These are phyloP conservation scores for Nasalis larvatus DNA, from an alignment of 2,113 vertebrate species.

Conservation along the genomic window DNA sequence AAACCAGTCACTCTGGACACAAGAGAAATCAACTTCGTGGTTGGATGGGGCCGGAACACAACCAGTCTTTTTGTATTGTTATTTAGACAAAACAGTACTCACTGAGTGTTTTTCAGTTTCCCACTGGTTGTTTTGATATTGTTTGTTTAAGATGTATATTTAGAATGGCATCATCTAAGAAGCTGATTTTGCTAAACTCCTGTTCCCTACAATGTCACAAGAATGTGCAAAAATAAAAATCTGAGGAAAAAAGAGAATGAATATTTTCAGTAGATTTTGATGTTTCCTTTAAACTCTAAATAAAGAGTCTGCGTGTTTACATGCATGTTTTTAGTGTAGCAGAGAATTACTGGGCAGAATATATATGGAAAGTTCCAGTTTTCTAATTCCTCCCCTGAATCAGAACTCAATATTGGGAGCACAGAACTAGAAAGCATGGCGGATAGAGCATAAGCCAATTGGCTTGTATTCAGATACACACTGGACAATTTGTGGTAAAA, in stretches of 20 bases:
- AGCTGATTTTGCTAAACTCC: slow-evolving; percentile 40
- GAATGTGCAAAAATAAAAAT: slow-evolving; percentile 71
- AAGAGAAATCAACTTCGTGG: neutral
- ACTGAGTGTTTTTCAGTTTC: neutral
- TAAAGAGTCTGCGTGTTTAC: neutral
- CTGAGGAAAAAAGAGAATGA: neutral
- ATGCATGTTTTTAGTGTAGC: neutral
- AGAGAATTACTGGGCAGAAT: neutral
- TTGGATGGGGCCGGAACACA: neutral
- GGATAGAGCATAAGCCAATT: neutral
- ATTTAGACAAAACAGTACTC: neutral
- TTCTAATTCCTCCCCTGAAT: neutral
- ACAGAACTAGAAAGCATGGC: neutral
- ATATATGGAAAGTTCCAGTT: neutral
- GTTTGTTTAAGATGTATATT: slow-evolving; percentile 31
- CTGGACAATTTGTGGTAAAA: neutral
- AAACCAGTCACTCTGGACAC: neutral
- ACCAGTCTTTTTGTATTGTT: neutral
- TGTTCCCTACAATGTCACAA: slow-evolving; percentile 33
- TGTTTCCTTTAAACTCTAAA: slow-evolving; percentile 4
- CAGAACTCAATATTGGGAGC: neutral
- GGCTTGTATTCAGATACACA: neutral
- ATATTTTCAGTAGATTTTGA: neutral
- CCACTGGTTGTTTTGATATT: neutral
- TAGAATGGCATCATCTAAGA: slow-evolving; percentile 17